Evolutionary conservation across 2,113 vertebrate species (phyloP).

Genomic region (Sebastes fasciatus): DNA sequence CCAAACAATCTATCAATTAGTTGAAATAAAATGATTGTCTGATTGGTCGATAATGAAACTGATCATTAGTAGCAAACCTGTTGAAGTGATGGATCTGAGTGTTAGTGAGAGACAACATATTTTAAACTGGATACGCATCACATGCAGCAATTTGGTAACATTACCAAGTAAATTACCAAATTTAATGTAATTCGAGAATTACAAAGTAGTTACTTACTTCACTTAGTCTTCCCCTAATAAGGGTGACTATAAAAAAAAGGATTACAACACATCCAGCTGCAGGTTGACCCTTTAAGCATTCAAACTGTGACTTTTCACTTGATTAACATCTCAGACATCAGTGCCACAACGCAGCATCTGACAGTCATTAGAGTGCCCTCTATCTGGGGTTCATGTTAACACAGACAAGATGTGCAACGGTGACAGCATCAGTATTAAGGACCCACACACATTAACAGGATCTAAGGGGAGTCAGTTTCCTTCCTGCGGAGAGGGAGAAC

Average conservation of each 20-base stretch:
- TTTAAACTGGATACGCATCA: background rate
- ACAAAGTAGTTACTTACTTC: background rate
- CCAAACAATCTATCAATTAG: background rate
- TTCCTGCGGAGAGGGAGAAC: constrained; percentile 64
- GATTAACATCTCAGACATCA: constrained; percentile 33
- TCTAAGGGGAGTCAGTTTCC: constrained; percentile 65
- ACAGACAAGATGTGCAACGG: constrained; percentile 70
- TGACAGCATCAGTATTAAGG: constrained; percentile 53
- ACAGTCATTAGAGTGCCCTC: constrained; percentile 61
- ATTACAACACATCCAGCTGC: constrained; percentile 9
- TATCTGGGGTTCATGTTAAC: constrained; percentile 62
- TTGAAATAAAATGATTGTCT: no score
- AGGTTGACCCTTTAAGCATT: background rate
- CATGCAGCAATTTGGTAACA: background rate
- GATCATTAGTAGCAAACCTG: background rate
- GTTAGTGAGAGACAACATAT: background rate
- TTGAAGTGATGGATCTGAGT: background rate
- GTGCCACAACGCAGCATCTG: constrained; percentile 58
- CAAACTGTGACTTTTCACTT: constrained; percentile 34
- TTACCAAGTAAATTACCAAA: background rate
- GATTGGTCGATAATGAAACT: background rate
- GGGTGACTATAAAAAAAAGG: background rate
- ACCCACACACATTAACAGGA: constrained; percentile 65
- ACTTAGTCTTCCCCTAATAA: background rate
- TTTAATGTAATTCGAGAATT: constrained; percentile 2